Conservation (phyloP, 2,888 invertebrate species). For the Drosophila mettleri region DNA sequence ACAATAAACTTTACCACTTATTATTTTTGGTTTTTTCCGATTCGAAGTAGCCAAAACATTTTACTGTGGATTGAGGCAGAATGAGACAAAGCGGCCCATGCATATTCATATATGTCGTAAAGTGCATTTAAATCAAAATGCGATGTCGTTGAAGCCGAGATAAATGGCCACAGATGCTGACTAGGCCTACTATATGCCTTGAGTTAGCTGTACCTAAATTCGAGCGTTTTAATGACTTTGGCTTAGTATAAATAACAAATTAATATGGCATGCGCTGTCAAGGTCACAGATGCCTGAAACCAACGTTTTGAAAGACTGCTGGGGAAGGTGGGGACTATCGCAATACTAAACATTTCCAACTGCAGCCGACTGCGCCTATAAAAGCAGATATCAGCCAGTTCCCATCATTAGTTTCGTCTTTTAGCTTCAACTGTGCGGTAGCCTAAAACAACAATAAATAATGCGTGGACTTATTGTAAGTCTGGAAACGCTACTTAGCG, state of each 20-base stretch:
- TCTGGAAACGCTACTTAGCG: conserved; percentile 1
- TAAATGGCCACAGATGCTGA: conserved; percentile 44
- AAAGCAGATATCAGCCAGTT: conserved; percentile 41
- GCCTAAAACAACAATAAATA: conserved; percentile 24
- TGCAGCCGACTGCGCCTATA: conserved; percentile 53
- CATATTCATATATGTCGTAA: conserved; percentile 74
- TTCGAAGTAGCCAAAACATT: conserved; percentile 58
- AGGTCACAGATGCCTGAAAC: conserved; percentile 54
- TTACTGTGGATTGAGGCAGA: conserved; percentile 53
- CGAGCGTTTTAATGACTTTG: conserved; percentile 66
- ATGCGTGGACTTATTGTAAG: conserved; percentile 78
- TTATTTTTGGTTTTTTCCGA: conserved; percentile 43
- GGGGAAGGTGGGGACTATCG: conserved; percentile 48
- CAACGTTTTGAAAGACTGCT: conserved; percentile 6
- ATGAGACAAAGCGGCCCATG: conserved; percentile 50
- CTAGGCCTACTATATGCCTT: conserved; percentile 57
- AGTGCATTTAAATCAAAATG: conserved; percentile 79
- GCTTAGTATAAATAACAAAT: conserved; percentile 65
- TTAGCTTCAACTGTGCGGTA: conserved; percentile 44
- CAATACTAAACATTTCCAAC: conserved; percentile 9
- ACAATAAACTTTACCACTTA: conserved; percentile 42
- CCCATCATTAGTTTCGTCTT: conserved; percentile 62
- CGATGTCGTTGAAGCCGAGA: conserved; percentile 52
- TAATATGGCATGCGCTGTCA: conserved; percentile 59
- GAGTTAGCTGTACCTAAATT: conserved; percentile 62